phyloP scores from a whole-genome alignment of 2,113 vertebrate genomes.

The Amphiprion percula region DNA sequence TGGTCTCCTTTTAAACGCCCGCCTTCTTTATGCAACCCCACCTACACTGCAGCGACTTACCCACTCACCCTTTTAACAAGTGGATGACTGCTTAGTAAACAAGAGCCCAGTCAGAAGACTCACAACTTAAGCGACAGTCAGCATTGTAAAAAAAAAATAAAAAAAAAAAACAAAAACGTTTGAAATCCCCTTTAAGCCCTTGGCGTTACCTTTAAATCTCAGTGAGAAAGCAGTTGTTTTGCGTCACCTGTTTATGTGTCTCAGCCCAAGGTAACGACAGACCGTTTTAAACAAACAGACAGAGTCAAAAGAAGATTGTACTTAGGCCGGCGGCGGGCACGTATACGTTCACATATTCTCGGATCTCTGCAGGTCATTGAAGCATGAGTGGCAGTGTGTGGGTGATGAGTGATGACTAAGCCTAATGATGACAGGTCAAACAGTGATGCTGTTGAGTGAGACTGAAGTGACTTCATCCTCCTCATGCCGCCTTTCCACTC shows the following conservation, averaged over 20 bases:
- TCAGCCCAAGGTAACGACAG: constrained; percentile 61
- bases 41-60: constrained; percentile 68
- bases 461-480: constrained; percentile 67
- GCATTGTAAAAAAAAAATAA: constrained; percentile 28
- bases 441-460: constrained; percentile 76
- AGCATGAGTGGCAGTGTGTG: constrained; percentile 70
- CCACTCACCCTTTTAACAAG: constrained; percentile 64
- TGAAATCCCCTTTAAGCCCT: constrained; percentile 41
- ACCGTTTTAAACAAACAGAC: constrained; percentile 71
- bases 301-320: constrained; percentile 59
- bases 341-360: constrained; percentile 46
- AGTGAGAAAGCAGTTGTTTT: constrained; percentile 47
- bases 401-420: constrained; percentile 78
- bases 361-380: constrained; percentile 67
- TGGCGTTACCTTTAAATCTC: constrained; percentile 47
- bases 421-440: constrained; percentile 83
- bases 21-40: constrained; percentile 65
- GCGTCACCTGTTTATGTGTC: constrained; percentile 74
- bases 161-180: constrained; percentile 32
- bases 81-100: constrained; percentile 66
- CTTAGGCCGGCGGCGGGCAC: constrained; percentile 53
- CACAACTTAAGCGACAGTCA: constrained; percentile 47
- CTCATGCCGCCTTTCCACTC: constrained; percentile 48
- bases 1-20: constrained; percentile 68
- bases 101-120: constrained; percentile 52